Evolutionary conservation across 2,113 vertebrate genomes (phyloP), one percentile per base, ranked within the genome.

Genomic region (Etheostoma cragini): DNA sequence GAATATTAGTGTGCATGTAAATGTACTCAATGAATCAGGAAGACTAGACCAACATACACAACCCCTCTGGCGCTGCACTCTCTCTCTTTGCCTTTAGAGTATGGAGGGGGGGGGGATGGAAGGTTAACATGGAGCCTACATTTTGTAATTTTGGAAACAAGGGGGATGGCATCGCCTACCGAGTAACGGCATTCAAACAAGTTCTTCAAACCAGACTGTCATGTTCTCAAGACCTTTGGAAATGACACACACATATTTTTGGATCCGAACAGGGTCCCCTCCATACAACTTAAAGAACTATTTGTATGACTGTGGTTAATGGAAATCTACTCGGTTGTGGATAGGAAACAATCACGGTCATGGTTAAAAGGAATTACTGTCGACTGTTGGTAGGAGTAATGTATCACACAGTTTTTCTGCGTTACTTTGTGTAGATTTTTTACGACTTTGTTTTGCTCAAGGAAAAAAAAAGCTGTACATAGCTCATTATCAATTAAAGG

Each of bases 401-500:
- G 61, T 11, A n/a, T 52, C 50, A 26, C 8, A 16, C 1, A 50
- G 4, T 6, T 50, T 49, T 46, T 58, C 35, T 63, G 6, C 56
- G 22, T 77, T 42, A 15, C 6, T 46, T 26, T 62, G 0, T 14
- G 10, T 26, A 24, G 11, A 63, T 58, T 22, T 42, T 26, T 16
- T 24, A 46, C 61, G 7, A 56, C 11, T 58, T 66, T 0, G 35
- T 66, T 71, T 61, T 8, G 61, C 67, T 46, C 26, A 1, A 17
- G 38, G 35, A 24, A 19, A 33, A 33, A 26, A 30, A 26, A 22
- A 26, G 2, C n/a, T 45, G 19, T 47, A 45, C 64, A 65, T 74
- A 58, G 49, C 73, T 69, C 53, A 63, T 30, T 21, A 56, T 45
- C 22, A 81, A 45, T 64, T 46, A 42, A 33, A 80, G 10, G 2